phyloP scores from a whole-genome alignment of 1,140 invertebrate genomes.

The Meloidogyne exigua region DNA sequence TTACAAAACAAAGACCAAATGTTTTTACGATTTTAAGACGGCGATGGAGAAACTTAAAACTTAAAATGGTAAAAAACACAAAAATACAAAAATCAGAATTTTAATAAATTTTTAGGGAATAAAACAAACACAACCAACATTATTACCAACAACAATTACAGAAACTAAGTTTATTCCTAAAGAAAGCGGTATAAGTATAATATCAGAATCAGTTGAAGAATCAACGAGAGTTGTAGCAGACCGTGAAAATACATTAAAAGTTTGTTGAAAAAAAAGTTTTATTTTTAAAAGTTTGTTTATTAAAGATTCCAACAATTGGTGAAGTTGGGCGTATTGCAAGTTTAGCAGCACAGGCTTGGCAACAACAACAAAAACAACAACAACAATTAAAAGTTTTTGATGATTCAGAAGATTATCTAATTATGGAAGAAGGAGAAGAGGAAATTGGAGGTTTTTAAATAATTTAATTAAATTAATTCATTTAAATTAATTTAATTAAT shows the following conservation, averaged over 20 bases:
- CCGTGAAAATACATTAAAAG: background rate
- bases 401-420: slow-evolving; percentile 25
- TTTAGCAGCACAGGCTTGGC: slow-evolving; percentile 6
- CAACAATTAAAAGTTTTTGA: slow-evolving; percentile 1
- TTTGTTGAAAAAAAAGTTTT: background rate
- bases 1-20: background rate
- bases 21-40: background rate
- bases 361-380: slow-evolving; percentile 12
- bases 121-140: slow-evolving; percentile 1
- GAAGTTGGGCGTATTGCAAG: background rate
- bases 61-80: background rate
- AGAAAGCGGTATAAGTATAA: slow-evolving; percentile 1
- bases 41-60: background rate
- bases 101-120: background rate
- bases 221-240: background rate
- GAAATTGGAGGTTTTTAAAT: background rate
- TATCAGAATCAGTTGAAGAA: background rate
- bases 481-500: too few relatives aligned
- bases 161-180: background rate
- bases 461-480: background rate
- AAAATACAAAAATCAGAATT: background rate
- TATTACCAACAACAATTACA: background rate
- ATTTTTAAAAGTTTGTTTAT: background rate
- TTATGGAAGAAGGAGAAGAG: slow-evolving; percentile 22
- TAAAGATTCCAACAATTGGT: slow-evolving; percentile 13